Conservation (phyloP, 2,888 invertebrate species). For the Xylota segnis region DNA sequence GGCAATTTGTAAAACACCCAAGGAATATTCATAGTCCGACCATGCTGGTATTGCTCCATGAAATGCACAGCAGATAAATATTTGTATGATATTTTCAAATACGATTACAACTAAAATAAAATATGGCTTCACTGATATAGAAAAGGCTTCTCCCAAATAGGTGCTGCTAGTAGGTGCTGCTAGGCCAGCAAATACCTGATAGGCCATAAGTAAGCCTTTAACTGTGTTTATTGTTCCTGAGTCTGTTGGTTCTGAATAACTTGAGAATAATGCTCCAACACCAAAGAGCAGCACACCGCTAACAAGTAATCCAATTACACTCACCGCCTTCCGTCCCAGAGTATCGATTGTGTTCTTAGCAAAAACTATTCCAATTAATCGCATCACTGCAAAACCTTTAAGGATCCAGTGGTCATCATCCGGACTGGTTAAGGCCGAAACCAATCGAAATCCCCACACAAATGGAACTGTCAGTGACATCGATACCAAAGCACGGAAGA, state of each 20-base stretch:
- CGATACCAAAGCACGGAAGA: slow-evolving; percentile 78
- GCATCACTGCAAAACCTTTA: slow-evolving; percentile 67
- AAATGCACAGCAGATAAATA: slow-evolving; percentile 29
- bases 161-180: slow-evolving; percentile 78
- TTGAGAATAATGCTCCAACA: slow-evolving; percentile 77
- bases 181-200: slow-evolving; percentile 80
- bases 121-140: slow-evolving; percentile 79
- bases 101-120: slow-evolving; percentile 78
- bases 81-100: slow-evolving; percentile 79
- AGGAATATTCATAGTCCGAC: slow-evolving; percentile 76
- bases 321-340: slow-evolving; percentile 79
- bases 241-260: not conserved
- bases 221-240: slow-evolving; percentile 45
- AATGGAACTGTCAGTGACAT: slow-evolving; percentile 80
- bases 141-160: slow-evolving; percentile 81
- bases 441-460: not conserved
- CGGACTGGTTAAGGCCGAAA: not conserved
- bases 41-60: not conserved
- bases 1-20: slow-evolving; percentile 73
- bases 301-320: slow-evolving; percentile 76
- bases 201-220: slow-evolving; percentile 65
- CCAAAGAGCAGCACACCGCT: slow-evolving; percentile 77
- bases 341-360: slow-evolving; percentile 78
- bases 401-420: slow-evolving; percentile 10
- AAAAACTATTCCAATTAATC: slow-evolving; percentile 76